Base-by-base conservation (phyloP, 2,113 vertebrate genomes). In the Tautogolabrus adspersus region DNA sequence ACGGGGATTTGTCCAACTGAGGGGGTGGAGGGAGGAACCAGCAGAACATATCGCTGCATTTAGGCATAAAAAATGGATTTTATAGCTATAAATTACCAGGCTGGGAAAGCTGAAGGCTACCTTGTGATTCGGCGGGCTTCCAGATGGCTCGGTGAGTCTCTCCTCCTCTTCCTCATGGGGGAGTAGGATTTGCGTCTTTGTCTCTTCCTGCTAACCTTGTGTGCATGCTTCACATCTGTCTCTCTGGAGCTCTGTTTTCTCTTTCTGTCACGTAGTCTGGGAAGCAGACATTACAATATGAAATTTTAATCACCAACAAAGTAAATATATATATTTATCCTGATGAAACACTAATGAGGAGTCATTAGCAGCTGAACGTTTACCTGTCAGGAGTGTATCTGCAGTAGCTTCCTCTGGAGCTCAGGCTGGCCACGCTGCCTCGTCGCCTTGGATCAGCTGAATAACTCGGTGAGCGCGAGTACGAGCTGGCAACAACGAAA, bases 51-150 rank as follows among this genome's bases (percentile, higher is more conserved):
- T 26, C 68, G 44, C 60, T 72, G 37, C 57, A 42, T 72, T 55
- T 23, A 54, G 71, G 73, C 49, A 30, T 69, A 68, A 59, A 62
- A 65, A 63, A 44, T 51, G 30, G 37, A 55, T 46, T 59, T 22
- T 71, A 26, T 59, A 6, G 26, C 61, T 66, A 49, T 69, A 58
- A 83, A 83, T 55, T 71, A 72, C 1, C n/a, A 9, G 10, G 22
- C 21, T 18, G 22, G 21, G 30, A 51, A 59, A 46, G 62, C 52
- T 3, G 49, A 5, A 21, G 49, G 49, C 21, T 79, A 97, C 98
- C 98, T 99, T 16, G 98, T 99, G 75, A 99, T 99, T 84, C 98
- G 94, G 5, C 98, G 94, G 4, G 98, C 97, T 88, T 99, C 98
- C 1, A 99, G 94, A 90, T 99, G 97, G 82, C 98, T 99, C 2